Base-by-base conservation (phyloP, 2,888 invertebrate genomes). In the Oscheius sp. region DNA sequence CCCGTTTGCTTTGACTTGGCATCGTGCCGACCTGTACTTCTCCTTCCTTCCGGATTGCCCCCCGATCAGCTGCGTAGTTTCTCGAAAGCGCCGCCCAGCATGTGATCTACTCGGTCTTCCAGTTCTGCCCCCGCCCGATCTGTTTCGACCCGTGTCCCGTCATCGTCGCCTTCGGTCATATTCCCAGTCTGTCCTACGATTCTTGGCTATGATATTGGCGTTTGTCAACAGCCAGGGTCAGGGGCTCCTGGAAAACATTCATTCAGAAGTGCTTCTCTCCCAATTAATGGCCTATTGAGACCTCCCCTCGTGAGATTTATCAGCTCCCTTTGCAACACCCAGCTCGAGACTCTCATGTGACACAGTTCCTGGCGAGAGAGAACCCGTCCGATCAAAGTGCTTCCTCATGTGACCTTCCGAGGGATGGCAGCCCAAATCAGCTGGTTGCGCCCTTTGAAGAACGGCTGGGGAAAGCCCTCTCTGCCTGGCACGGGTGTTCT, bases 401-500 rank as follows among this genome's bases (percentile, higher is more conserved):
- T 49, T 49, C 49, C 49, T 18, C 49, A 49, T 18, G 16, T 49
- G 21, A 21, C 49, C 49, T 35, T 35, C 35, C 35, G 35, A 35
- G 35, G 35, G 35, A 35, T 49, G 49, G 3, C 49, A 18, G n/a
- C 13, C n/a, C 49, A 49, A 18, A 49, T 18, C 49, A 49, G 16
- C n/a, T 49, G 55, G 23, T 23, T 16, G 13, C 25, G 55, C 5
- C 41, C 59, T 59, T 59, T 59, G 59, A 59, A 59, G 59, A 59
- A 59, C 59, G 21, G 61, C 61, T 43, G 43, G 61, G 61, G 61
- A 61, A 45, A 58, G 61, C 41, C 61, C 61, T 18, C n/a, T n/a
- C 55, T 41, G 61, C 61, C 61, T 61, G 61, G 61, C 61, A 61
- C 61, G 61, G 35, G 61, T 43, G 61, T 61, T 61, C 58, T 58